Conservation (phyloP, 2,888 invertebrate genomes). For the Zaprionus obscuricornis region DNA sequence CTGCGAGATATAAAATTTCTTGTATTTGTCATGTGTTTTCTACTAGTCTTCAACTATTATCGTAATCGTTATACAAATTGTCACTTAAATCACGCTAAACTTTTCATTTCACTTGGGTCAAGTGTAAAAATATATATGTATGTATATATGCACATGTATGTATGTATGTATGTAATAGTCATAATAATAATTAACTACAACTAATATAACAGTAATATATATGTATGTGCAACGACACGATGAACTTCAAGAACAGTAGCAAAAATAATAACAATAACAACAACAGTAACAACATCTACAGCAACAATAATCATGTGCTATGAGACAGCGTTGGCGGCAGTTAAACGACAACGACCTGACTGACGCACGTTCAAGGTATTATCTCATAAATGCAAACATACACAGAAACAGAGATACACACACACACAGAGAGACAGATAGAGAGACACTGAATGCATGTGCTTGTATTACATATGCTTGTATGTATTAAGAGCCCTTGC, state of each 20-base stretch:
- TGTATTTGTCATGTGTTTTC: too few species aligned
- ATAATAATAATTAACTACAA: conserved; percentile 9
- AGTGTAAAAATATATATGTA: too few species aligned
- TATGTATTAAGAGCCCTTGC: conserved; percentile 49
- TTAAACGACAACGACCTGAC: conserved; percentile 69
- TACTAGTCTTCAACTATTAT: too few species aligned
- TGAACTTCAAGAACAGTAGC: conserved; percentile 18
- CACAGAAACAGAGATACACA: conserved; percentile 13
- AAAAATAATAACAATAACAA: conserved; percentile 19
- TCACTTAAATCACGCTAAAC: conserved; percentile 32
- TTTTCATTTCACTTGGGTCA: conserved; percentile 62
- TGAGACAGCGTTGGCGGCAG: conserved; percentile 62
- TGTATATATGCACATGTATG: too few species aligned
- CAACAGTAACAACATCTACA: conserved; percentile 14
- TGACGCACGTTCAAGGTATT: conserved; percentile 79
- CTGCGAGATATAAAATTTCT: conserved; percentile 1
- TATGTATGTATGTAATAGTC: too few species aligned
- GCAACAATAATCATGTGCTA: conserved; percentile 28
- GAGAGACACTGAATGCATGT: conserved; percentile 17
- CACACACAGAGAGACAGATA: conserved; percentile 6
- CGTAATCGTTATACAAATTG: too few species aligned
- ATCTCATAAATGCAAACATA: conserved; percentile 62
- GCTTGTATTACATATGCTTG: conserved; percentile 4
- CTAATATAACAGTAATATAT: conserved; percentile 17
- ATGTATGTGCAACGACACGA: conserved; percentile 10